Evolutionary conservation across 2,888 invertebrate species (phyloP).

Genomic region (Parochlus steinenii): DNA sequence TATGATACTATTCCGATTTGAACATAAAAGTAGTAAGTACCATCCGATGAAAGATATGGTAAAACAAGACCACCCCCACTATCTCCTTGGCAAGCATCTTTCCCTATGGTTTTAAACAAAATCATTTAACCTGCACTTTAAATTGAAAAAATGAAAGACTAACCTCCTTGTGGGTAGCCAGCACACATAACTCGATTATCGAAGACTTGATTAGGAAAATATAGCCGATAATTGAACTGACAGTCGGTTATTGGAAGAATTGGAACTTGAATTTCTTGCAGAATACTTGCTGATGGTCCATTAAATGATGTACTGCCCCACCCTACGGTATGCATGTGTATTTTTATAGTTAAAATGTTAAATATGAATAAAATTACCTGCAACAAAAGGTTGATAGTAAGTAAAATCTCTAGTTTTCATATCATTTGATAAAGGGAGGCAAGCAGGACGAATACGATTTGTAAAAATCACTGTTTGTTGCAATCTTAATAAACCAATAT

Average conservation of each 20-base stretch:
- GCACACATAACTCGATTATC: conserved; percentile 13
- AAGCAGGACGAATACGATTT: conserved; percentile 1
- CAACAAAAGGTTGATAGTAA: not conserved
- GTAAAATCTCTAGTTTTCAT: conserved; percentile 1
- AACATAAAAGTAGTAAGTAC: conserved; percentile 25
- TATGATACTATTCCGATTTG: conserved; percentile 48
- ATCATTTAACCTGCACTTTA: not conserved
- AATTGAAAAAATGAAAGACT: not conserved
- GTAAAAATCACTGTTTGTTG: conserved; percentile 33
- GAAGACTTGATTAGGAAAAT: conserved; percentile 17
- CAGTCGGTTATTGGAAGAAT: conserved; percentile 25
- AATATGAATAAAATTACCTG: no score
- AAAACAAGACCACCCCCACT: conserved; percentile 6
- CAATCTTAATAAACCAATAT: conserved; percentile 61
- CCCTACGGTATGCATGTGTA: conserved; percentile 40
- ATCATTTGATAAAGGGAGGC: conserved; percentile 4
- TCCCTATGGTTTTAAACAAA: conserved; percentile 1
- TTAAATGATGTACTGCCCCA: conserved; percentile 52
- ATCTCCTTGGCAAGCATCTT: conserved; percentile 4
- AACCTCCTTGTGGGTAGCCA: conserved; percentile 3
- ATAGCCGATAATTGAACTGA: conserved; percentile 28
- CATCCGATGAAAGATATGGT: conserved; percentile 18
- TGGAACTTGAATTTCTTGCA: conserved; percentile 34
- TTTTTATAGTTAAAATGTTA: no score
- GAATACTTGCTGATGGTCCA: conserved; percentile 25